Percentiles rank a stretch among this genome's conserved stretches.
Conservation (phyloP, 1,140 invertebrate genomes). For the Drosophila pruinosa region DNA sequence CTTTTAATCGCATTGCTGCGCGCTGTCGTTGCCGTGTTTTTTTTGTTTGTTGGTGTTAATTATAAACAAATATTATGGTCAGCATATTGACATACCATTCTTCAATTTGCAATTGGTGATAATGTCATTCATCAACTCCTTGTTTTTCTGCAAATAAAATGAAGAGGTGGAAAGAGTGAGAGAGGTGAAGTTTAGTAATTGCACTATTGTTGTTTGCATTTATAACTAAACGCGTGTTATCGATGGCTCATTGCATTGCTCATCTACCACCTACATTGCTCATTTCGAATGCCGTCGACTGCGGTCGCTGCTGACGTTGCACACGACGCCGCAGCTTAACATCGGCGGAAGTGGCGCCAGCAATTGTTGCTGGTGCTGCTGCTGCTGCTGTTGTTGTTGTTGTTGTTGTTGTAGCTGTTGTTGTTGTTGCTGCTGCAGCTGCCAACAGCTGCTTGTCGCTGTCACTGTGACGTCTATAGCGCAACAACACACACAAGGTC, state of each 20-base stretch:
- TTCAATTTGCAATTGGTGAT: slow-evolving; percentile 87
- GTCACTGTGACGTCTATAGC: slow-evolving; percentile 57
- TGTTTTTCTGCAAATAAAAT: slow-evolving; percentile 87
- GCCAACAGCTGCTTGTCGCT: slow-evolving; percentile 8
- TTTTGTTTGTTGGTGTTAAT: not conserved
- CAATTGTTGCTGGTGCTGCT: not conserved
- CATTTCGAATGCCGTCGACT: slow-evolving; percentile 68
- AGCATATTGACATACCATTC: slow-evolving; percentile 84
- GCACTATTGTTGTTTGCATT: not conserved
- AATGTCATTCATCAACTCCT: slow-evolving; percentile 87
- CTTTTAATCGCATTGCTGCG: not conserved
- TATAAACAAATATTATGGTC: slow-evolving; percentile 11
- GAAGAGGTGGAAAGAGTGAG: not conserved
- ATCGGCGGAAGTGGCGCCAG: slow-evolving; percentile 59
- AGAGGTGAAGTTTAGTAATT: not conserved
- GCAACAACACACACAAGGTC: slow-evolving; percentile 40
- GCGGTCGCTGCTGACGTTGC: slow-evolving; percentile 59
- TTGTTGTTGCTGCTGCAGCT: slow-evolving; percentile 2
- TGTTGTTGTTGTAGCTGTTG: not conserved
- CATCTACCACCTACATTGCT: slow-evolving; percentile 62
- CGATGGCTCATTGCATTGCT: slow-evolving; percentile 30
- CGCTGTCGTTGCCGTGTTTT: not conserved
- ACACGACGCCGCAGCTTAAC: slow-evolving; percentile 51
- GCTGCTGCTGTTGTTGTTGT: not conserved
- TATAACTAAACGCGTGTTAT: not conserved